Evolutionary conservation across 2,888 invertebrate species (phyloP).

Genomic region (Acrocera orbiculus): DNA sequence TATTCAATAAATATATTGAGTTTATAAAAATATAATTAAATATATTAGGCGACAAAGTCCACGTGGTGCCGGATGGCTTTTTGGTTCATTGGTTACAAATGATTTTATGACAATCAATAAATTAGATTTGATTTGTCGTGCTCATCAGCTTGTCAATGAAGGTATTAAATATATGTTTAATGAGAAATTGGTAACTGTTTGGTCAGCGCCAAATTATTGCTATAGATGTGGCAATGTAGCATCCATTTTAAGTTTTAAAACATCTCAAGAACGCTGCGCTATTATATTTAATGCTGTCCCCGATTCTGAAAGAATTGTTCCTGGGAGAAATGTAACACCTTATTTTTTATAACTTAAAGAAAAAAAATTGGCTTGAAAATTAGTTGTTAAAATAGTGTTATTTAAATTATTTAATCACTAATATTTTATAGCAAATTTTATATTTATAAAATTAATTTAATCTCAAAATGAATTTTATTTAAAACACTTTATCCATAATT

Average conservation of each 20-base stretch:
- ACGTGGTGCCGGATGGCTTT: slow-evolving; percentile 93
- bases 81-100: slow-evolving; percentile 85
- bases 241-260: slow-evolving; percentile 80
- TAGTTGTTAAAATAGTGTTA: too few species aligned
- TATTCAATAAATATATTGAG: not conserved
- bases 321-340: slow-evolving; percentile 81
- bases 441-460: too few species aligned
- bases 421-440: too few species aligned
- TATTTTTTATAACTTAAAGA: slow-evolving; percentile 67
- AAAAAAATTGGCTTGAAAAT: too few species aligned
- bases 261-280: slow-evolving; percentile 55
- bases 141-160: slow-evolving; percentile 98
- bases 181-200: slow-evolving; percentile 90
- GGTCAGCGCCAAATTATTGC: slow-evolving; percentile 99
- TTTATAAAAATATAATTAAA: slow-evolving; percentile 1
- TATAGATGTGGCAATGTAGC: slow-evolving; percentile 98
- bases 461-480: too few species aligned
- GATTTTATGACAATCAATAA: slow-evolving; percentile 89
- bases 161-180: slow-evolving; percentile 98
- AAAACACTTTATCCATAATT: too few species aligned
- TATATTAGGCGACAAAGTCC: slow-evolving; percentile 62
- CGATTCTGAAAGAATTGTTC: slow-evolving; percentile 83
- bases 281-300: slow-evolving; percentile 94
- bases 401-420: too few species aligned
- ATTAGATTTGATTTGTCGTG: slow-evolving; percentile 85